These are phyloP conservation scores for Acanthochromis polyacanthus DNA, from an alignment of 2,113 vertebrate species.

Conservation along the genomic window DNA sequence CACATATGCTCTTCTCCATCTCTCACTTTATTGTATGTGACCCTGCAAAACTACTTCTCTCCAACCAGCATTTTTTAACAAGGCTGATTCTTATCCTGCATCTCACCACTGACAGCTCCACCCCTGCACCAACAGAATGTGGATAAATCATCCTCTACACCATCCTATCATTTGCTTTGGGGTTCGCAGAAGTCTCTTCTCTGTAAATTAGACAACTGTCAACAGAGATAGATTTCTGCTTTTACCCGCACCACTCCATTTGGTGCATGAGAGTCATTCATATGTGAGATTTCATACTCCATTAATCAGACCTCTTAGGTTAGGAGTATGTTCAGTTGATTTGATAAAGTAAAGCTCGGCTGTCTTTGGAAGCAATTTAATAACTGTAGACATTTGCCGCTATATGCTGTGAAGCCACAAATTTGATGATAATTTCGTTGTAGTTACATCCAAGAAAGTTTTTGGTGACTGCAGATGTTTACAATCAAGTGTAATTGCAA, in stretches of 20 bases:
- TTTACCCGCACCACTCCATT: constrained; percentile 22
- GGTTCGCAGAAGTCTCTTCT: constrained; percentile 22
- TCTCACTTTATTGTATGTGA: constrained; percentile 22
- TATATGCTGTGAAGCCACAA: not conserved
- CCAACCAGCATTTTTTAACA: constrained; percentile 37
- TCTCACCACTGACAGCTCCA: constrained; percentile 54
- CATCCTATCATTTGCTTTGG: constrained; percentile 34
- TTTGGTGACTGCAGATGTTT: constrained; percentile 43
- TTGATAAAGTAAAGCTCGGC: constrained; percentile 14
- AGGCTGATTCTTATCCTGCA: constrained; percentile 53
- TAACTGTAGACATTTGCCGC: not conserved
- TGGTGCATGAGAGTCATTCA: constrained; percentile 24
- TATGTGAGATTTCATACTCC: not conserved
- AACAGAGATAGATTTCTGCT: constrained; percentile 19
- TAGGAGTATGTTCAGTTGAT: not conserved
- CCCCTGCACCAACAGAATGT: constrained; percentile 35
- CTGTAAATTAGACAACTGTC: constrained; percentile 45
- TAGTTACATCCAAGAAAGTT: constrained; percentile 20
- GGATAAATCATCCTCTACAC: constrained; percentile 42
- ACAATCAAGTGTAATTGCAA: constrained; percentile 22
- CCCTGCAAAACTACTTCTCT: constrained; percentile 38
- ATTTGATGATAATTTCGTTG: constrained; percentile 30
- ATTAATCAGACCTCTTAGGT: constrained; percentile 17
- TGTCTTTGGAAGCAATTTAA: constrained; percentile 20
- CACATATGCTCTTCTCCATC: constrained; percentile 40